These are phyloP conservation scores for Sinelater perroti DNA, from an alignment of 2,888 invertebrate genomes.

Conservation along the genomic window DNA sequence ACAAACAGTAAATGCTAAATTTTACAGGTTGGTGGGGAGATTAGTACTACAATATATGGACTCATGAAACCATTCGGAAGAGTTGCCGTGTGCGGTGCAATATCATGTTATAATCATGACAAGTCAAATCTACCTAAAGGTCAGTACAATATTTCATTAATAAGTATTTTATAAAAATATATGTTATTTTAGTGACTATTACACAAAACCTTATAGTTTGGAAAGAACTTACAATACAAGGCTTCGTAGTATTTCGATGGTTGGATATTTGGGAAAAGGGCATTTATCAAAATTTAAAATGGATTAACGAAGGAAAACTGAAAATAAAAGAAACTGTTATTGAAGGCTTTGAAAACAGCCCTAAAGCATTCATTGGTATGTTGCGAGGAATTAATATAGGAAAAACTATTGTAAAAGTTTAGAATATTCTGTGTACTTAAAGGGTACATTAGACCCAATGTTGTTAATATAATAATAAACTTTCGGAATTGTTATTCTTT, in stretches of 20 bases:
- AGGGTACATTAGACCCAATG: too few relatives aligned
- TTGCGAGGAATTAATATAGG: constrained; percentile 72
- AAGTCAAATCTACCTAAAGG: background rate
- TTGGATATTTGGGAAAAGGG: constrained; percentile 68
- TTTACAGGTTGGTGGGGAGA: constrained; percentile 70
- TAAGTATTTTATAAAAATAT: background rate
- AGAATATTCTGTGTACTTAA: too few relatives aligned
- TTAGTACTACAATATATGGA: constrained; percentile 67
- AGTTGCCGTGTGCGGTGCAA: constrained; percentile 72
- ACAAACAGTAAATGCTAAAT: background rate
- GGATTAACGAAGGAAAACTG: constrained; percentile 73
- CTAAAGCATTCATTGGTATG: constrained; percentile 73
- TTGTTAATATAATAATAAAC: too few relatives aligned
- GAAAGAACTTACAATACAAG: constrained; percentile 70
- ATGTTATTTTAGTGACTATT: constrained; percentile 56
- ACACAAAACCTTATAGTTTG: constrained; percentile 66
- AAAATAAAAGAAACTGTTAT: constrained; percentile 73
- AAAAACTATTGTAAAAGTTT: constrained; percentile 73
- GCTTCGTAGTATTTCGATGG: constrained; percentile 68
- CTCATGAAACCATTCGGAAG: constrained; percentile 72
- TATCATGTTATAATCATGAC: constrained; percentile 64
- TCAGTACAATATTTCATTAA: background rate
- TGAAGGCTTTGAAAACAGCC: constrained; percentile 78
- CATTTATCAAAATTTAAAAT: constrained; percentile 67
- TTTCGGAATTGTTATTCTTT: too few relatives aligned